These are phyloP conservation scores for Agrilus planipennis DNA, from an alignment of 1,140 invertebrate genomes.

Conservation along the genomic window DNA sequence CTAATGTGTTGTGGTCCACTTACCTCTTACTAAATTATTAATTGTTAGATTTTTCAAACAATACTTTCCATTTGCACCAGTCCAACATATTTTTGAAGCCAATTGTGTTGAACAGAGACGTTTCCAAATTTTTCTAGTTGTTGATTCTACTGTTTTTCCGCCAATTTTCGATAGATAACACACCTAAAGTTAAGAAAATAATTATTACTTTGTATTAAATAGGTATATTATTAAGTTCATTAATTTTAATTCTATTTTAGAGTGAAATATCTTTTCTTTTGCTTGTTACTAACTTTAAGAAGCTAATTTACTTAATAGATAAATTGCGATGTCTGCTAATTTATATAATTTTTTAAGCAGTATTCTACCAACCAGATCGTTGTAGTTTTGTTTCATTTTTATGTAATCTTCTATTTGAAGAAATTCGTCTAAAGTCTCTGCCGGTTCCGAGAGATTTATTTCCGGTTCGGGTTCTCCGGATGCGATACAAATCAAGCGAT, in stretches of 20 bases:
- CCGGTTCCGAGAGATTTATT: constrained; percentile 7
- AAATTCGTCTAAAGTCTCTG: constrained; percentile 6
- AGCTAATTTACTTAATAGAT: too few relatives aligned
- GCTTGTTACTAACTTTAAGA: too few relatives aligned
- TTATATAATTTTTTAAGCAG: too few relatives aligned
- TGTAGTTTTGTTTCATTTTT: constrained; percentile 8
- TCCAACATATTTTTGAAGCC: constrained; percentile 8
- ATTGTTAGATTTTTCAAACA: constrained; percentile 4
- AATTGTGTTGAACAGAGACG: constrained; percentile 5
- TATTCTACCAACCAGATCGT: constrained; percentile 1
- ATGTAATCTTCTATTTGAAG: constrained; percentile 4
- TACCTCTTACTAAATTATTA: constrained; percentile 7
- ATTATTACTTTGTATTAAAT: background rate
- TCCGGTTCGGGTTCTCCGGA: constrained; percentile 5
- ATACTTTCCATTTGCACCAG: constrained; percentile 8
- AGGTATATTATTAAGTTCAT: background rate
- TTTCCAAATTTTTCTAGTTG: constrained; percentile 8
- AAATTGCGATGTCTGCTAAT: too few relatives aligned
- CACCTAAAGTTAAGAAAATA: background rate
- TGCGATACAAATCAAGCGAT: constrained; percentile 4
- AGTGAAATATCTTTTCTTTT: too few relatives aligned
- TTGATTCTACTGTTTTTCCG: constrained; percentile 6
- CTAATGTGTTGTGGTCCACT: too few relatives aligned
- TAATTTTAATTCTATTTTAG: too few relatives aligned
- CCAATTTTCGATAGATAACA: constrained; percentile 6